Evolutionary conservation across 2,113 vertebrate genomes (phyloP).

Genomic region (Gymnorhina tibicen): DNA sequence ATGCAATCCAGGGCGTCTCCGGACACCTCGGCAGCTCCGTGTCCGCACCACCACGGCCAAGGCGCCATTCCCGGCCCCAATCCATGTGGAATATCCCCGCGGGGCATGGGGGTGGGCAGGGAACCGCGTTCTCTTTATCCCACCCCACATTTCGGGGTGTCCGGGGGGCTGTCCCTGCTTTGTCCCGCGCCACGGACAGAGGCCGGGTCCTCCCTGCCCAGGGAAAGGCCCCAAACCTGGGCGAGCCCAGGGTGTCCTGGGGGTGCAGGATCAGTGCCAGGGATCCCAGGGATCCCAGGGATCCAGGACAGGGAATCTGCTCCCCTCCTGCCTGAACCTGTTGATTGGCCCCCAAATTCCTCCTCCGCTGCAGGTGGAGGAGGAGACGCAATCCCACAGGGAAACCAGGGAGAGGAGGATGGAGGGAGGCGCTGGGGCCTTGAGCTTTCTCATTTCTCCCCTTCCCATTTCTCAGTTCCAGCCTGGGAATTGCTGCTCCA

Average conservation of each 20-base stretch:
- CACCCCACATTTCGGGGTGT: neutral
- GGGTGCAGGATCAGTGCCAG: neutral
- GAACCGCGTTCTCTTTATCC: fast-evolving
- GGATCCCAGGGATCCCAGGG: neutral
- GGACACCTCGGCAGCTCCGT: fast-evolving
- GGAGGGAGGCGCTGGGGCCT: fast-evolving
- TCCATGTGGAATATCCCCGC: fast-evolving
- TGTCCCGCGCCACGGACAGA: neutral
- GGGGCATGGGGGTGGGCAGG: fast-evolving
- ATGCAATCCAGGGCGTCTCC: fast-evolving
- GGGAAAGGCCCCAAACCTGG: fast-evolving
- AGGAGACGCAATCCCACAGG: fast-evolving
- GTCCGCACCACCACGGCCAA: neutral
- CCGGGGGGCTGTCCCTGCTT: neutral
- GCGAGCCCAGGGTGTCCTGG: fast-evolving
- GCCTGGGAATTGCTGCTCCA: neutral
- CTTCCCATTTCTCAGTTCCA: fast-evolving
- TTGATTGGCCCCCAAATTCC: neutral
- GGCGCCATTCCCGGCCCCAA: fast-evolving
- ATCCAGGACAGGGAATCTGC: neutral
- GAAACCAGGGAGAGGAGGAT: neutral
- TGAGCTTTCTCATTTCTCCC: fast-evolving
- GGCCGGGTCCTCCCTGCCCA: fast-evolving
- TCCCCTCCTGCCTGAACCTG: neutral
- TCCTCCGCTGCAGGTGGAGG: neutral